Conservation (phyloP, 2,113 vertebrate species). For the Gavia stellata region DNA sequence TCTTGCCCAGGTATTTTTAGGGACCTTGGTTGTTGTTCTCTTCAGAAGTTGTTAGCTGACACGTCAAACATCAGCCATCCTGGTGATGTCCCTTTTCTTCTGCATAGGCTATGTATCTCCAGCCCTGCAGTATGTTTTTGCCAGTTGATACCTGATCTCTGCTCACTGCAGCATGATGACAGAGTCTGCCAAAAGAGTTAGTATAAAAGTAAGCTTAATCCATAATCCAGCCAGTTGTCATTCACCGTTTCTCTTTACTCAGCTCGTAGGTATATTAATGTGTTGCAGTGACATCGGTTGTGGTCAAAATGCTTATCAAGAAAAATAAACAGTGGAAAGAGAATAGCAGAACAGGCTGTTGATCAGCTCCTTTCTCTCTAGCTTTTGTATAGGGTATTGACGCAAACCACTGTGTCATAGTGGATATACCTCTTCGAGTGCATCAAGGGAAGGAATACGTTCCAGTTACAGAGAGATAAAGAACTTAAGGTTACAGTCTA, state of each 20-base stretch:
- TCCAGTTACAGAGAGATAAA: background rate
- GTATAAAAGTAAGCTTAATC: background rate
- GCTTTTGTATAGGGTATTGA: background rate
- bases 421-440: background rate
- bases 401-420: background rate
- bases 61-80: background rate
- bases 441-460: background rate
- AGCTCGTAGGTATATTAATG: background rate
- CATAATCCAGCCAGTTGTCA: background rate
- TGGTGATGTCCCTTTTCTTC: background rate
- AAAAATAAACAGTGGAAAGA: background rate
- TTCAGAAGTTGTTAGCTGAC: background rate
- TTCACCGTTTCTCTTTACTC: background rate
- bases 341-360: background rate
- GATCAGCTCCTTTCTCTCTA: background rate
- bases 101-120: fast-evolving
- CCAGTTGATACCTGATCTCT: background rate
- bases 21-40: background rate
- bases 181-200: background rate
- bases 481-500: background rate
- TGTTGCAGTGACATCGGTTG: fast-evolving
- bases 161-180: background rate
- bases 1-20: background rate
- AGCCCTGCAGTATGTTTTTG: background rate
- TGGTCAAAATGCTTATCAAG: background rate